Conservation (phyloP, 1,140 invertebrate species). For the Cyrtorhinus lividipennis region DNA sequence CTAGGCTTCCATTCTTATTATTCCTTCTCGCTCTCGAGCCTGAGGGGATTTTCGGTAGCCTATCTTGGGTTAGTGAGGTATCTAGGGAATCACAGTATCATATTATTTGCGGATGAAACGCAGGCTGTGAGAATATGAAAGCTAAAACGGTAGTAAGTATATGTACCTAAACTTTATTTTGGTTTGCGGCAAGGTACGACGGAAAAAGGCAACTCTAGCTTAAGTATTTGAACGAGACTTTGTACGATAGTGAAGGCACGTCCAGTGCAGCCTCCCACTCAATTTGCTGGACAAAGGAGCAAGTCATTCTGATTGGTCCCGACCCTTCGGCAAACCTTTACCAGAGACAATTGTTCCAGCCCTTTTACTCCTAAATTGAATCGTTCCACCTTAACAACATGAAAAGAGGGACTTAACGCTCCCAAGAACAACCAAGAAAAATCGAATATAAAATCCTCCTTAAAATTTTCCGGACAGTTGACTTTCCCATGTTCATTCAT, state of each 20-base stretch:
- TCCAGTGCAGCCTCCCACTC: neutral
- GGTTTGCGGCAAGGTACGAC: no score
- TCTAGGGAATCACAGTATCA: no score
- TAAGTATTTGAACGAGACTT: neutral
- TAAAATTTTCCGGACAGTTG: neutral
- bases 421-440: neutral
- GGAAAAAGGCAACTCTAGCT: no score
- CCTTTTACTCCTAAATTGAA: neutral
- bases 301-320: neutral
- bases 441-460: neutral
- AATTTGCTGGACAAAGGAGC: neutral
- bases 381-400: neutral
- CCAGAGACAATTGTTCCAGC: neutral
- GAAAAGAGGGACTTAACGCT: neutral
- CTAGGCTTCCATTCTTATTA: no score
- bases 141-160: no score
- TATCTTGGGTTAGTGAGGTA: no score
- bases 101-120: no score
- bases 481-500: neutral
- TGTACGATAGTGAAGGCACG: neutral
- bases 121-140: no score
- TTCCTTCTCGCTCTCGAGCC: no score
- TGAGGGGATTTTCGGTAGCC: no score
- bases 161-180: no score
- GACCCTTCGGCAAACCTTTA: neutral